phyloP scores from a whole-genome alignment of 1,140 invertebrate species.

The Platorchestia sp. region DNA sequence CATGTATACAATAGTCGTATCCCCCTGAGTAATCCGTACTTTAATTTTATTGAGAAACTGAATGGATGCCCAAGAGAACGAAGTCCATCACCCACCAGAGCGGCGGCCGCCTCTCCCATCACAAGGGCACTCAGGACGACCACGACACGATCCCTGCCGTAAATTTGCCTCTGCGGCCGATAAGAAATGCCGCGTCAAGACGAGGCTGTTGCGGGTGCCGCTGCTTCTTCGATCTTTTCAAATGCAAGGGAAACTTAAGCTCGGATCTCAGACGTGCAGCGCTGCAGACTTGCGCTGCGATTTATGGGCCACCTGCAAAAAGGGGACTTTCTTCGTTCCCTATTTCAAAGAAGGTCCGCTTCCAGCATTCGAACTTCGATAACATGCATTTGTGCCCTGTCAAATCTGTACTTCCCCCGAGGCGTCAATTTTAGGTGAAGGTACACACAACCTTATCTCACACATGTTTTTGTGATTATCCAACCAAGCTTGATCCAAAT shows the following conservation, averaged over 20 bases:
- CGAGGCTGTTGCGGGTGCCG: background rate
- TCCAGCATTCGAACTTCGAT: no score
- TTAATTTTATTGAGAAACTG: no score
- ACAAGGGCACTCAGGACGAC: background rate
- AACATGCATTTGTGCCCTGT: no score
- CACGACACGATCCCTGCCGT: background rate
- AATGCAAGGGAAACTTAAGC: background rate
- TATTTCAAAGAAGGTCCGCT: no score
- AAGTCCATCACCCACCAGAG: background rate
- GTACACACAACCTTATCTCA: no score
- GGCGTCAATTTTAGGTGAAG: no score
- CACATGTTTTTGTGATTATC: no score
- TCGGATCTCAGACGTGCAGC: background rate
- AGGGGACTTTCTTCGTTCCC: background rate
- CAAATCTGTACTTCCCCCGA: no score
- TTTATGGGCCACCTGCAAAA: background rate
- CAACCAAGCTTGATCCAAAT: no score
- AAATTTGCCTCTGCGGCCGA: background rate
- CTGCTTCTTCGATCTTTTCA: background rate
- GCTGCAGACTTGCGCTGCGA: background rate
- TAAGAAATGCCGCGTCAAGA: background rate
- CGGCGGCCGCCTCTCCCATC: background rate
- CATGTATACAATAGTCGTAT: no score
- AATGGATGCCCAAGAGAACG: no score
- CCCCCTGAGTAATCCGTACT: no score